Base-by-base conservation (phyloP, 2,797 vertebrate species). In the Oceanodroma leucorhoa region DNA sequence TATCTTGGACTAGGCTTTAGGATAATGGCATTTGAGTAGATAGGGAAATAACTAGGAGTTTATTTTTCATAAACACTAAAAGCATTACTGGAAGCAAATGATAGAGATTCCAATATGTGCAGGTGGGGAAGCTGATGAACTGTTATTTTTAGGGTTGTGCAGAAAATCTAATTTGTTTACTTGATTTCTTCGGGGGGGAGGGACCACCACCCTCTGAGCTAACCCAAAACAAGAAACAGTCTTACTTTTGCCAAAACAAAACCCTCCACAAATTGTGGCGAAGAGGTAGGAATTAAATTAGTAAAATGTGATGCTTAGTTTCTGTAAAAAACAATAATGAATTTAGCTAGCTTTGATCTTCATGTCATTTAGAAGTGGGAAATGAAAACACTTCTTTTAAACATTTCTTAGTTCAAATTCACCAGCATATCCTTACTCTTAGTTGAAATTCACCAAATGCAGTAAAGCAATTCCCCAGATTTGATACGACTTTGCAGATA, bases 401-500 rank as follows among this genome's bases (percentile, higher is more conserved):
- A 9, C 17, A 66, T 18, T 60, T 48, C n/a, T 55, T 32, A 27
- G 34, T 8, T 77, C 26, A 53, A 57, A 61, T 72, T 57, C 38
- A 62, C 17, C 5, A 12, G 8, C 0, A 1, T 17, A 6, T 55
- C n/a, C 75, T 55, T 24, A 41, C 5, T 18, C 8, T 38, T 17
- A 10, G 5, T 4, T 77, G 26, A 76, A 77, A 86, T 21, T 70
- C 43, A 46, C 12, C 11, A 36, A 53, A 18, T 0, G 0, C 21
- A 48, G 26, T 12, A 13, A 71, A 40, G 48, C 13, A 14, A 16
- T 18, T 89, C 55, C n/a, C 12, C 15, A 46, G 30, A 58, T 7
- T 9, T 3, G 14, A 2, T 1, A 8, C 4, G 22, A 45, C 20
- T 8, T 58, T 34, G 24, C 19, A 32, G 34, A 11, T 2, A 24